Conservation (phyloP, 2,797 vertebrate species). For the Gadopsis bispinosus region DNA sequence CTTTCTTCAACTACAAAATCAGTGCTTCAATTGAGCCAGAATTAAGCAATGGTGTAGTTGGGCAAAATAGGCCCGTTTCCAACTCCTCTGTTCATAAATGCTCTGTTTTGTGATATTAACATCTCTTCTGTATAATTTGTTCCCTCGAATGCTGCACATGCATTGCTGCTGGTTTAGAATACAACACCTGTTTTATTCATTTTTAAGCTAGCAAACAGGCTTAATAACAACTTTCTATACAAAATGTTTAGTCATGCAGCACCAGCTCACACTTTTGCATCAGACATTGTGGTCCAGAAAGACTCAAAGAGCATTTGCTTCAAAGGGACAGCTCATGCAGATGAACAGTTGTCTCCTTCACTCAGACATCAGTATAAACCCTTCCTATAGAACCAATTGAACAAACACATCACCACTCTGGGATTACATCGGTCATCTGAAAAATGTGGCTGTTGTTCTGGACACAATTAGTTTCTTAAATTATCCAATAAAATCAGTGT, state of each 20-base stretch:
- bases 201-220: neutral
- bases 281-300: neutral
- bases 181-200: neutral
- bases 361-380: slow-evolving; percentile 5
- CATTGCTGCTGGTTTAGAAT: neutral
- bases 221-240: neutral
- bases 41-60: neutral
- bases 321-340: slow-evolving; percentile 5
- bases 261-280: neutral
- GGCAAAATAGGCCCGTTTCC: neutral
- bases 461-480: neutral
- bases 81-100: neutral
- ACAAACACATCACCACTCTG: neutral
- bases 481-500: neutral
- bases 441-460: neutral
- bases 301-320: neutral
- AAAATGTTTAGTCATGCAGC: neutral
- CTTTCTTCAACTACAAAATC: neutral
- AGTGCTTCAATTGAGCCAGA: neutral
- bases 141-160: neutral
- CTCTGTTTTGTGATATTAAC: neutral
- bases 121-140: neutral
- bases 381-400: neutral
- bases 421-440: neutral
- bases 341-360: slow-evolving; percentile 12